These are phyloP conservation scores for Andrena bucephala DNA, from an alignment of 2,888 invertebrate genomes.

Conservation along the genomic window DNA sequence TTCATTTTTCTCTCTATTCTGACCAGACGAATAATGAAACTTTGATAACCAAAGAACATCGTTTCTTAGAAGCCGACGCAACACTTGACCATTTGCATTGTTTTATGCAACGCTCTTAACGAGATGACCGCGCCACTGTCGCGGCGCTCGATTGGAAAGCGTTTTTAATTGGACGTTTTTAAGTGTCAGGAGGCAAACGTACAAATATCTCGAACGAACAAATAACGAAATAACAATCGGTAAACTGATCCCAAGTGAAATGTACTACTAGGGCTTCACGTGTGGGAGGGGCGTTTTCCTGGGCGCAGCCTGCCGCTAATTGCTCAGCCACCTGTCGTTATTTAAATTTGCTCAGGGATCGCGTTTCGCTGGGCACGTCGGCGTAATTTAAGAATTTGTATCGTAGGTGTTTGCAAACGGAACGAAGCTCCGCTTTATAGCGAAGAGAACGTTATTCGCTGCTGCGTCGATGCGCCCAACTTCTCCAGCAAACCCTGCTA, in stretches of 20 bases:
- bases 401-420: slow-evolving; percentile 14
- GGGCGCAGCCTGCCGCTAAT: slow-evolving; percentile 72
- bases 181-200: neutral
- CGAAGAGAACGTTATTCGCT: neutral
- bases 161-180: slow-evolving; percentile 25
- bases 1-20: no score
- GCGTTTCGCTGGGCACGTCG: slow-evolving; percentile 42
- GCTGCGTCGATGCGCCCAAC: neutral
- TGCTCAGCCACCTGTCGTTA: slow-evolving; percentile 68
- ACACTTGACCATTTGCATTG: neutral
- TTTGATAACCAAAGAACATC: no score
- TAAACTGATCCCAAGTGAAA: slow-evolving; percentile 44
- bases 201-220: slow-evolving; percentile 12
- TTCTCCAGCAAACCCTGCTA: neutral
- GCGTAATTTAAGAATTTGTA: slow-evolving; percentile 57
- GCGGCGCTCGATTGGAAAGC: slow-evolving; percentile 7
- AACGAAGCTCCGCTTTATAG: slow-evolving; percentile 9
- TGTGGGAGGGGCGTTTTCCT: slow-evolving; percentile 66
- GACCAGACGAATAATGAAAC: no score
- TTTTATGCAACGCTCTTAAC: neutral
- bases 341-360: slow-evolving; percentile 56
- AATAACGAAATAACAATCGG: slow-evolving; percentile 53
- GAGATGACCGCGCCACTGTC: neutral
- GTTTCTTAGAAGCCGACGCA: neutral
- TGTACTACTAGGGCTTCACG: slow-evolving; percentile 34